Evolutionary conservation across 2,888 invertebrate genomes (phyloP), one percentile per base, ranked within the genome.

Genomic region (Leptopterna dolabrata): DNA sequence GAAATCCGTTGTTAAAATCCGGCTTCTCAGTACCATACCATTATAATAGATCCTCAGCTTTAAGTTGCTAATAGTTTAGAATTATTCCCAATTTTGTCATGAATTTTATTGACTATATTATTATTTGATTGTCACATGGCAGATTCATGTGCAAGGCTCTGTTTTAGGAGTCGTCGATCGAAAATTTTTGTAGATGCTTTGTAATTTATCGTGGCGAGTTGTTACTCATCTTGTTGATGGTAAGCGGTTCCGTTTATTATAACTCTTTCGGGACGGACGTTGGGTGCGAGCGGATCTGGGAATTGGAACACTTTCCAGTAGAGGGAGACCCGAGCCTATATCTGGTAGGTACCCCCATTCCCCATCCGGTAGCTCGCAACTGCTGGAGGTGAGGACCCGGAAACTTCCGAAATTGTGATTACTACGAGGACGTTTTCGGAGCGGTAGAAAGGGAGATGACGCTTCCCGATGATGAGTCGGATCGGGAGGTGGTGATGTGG

Each of bases 291-390:
- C 4, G 73, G 36, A 73, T 14, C 29, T 36, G 73, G 36, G 73
- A 73, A 76, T 76, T 36, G 36, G 73, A 36, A 76, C 73, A 76
- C 73, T 76, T 76, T 76, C 73, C 13, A 76, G 73, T 76, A 11
- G 73, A 41, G 71, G 27, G 27, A 71, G 24, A 29, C 73, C 73
- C 36, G 29, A 73, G 73, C 73, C 73, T 41, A 30, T 76, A 41
- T 76, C 73, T 63, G 63, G 24, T 63, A 24, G 63, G 24, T 63
- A 24, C 63, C 63, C 63, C 63, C 24, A 11, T 24, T 63, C 63
- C 19, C 9, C 63, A 19, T 24, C 24, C 51, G 51, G 6, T n/a
- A 51, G 16, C 51, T 51, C 36, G 55, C 16, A 71, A 30, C 71
- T 16, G 71, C 30, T 71, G 14, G 71, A 19, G 41, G 19, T 19